Evolutionary conservation across 30 jellyfish, hydroid and myxozoan species (phyloP).

Genomic region (Aurelia aurita complex sp. Pacific): DNA sequence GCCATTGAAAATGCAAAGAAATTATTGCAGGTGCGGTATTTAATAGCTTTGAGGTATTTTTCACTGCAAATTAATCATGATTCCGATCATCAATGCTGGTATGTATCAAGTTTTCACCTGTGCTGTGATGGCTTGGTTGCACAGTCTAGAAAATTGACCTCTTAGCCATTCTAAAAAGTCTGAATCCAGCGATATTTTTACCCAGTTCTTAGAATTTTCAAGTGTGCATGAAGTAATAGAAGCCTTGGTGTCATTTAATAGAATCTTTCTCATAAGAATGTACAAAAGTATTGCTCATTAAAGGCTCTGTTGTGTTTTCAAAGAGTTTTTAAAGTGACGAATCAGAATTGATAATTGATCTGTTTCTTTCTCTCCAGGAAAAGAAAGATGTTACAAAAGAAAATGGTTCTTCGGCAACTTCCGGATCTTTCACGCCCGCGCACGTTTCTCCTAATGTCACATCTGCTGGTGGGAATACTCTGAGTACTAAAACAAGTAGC

Average conservation of each 20-base stretch:
- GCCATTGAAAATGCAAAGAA: constrained; percentile 73
- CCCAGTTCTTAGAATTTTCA: too few relatives aligned
- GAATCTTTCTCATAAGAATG: too few relatives aligned
- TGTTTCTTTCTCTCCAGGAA: constrained; percentile 47
- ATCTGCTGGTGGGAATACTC: constrained; percentile 27
- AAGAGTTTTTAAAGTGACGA: too few relatives aligned
- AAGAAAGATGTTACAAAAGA: constrained; percentile 66
- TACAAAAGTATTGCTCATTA: too few relatives aligned
- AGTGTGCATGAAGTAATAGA: too few relatives aligned
- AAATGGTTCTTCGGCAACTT: constrained; percentile 45
- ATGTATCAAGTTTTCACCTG: neutral
- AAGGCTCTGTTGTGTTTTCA: too few relatives aligned
- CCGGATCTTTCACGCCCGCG: constrained; percentile 96
- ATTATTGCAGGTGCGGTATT: constrained; percentile 47
- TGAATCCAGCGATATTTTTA: too few relatives aligned
- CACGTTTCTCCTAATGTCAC: constrained; percentile 67
- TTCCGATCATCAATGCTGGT: neutral
- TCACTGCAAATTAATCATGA: neutral
- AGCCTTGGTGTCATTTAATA: too few relatives aligned
- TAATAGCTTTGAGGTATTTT: neutral
- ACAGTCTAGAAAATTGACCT: too few relatives aligned
- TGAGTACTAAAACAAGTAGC: constrained; percentile 56
- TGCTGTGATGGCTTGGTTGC: too few relatives aligned
- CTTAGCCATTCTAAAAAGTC: too few relatives aligned
- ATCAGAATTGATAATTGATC: too few relatives aligned